Conservation (phyloP, 2,888 invertebrate species). For the Empis stercorea region DNA sequence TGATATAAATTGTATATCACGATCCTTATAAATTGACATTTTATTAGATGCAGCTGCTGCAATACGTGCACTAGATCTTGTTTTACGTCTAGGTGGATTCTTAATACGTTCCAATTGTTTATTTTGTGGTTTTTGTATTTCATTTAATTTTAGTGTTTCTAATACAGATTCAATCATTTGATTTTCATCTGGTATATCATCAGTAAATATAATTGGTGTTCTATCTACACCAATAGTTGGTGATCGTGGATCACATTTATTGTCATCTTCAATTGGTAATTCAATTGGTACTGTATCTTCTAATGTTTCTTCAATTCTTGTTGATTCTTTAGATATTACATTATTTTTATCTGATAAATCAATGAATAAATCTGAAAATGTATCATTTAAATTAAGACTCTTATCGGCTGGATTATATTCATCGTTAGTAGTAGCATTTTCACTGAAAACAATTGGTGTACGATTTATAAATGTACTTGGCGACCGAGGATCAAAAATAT, state of each 20-base stretch:
- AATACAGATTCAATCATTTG: constrained; percentile 3
- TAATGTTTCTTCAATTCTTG: background rate
- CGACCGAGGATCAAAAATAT: constrained; percentile 12
- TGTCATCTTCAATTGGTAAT: background rate
- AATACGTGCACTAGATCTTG: background rate
- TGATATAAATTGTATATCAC: background rate
- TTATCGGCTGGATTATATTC: background rate
- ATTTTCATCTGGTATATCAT: background rate
- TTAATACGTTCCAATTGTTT: constrained; percentile 7
- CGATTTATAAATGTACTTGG: constrained; percentile 10
- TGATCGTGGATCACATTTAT: constrained; percentile 9
- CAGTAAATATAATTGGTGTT: constrained; percentile 5
- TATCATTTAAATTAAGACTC: constrained; percentile 4
- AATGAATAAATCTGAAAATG: constrained; percentile 5
- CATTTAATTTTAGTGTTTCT: background rate
- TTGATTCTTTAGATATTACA: background rate
- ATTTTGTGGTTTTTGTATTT: background rate
- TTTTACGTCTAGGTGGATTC: constrained; percentile 1
- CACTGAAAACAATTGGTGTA: constrained; percentile 11
- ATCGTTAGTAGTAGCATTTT: background rate
- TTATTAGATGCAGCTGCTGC: background rate
- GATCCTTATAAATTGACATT: constrained; percentile 8
- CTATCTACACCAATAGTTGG: constrained; percentile 8
- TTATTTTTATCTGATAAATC: background rate
- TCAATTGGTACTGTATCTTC: background rate